Evolutionary conservation across 2,797 vertebrate genomes (phyloP), one percentile per base, ranked within the genome.

Genomic region (Amazona ochrocephala): DNA sequence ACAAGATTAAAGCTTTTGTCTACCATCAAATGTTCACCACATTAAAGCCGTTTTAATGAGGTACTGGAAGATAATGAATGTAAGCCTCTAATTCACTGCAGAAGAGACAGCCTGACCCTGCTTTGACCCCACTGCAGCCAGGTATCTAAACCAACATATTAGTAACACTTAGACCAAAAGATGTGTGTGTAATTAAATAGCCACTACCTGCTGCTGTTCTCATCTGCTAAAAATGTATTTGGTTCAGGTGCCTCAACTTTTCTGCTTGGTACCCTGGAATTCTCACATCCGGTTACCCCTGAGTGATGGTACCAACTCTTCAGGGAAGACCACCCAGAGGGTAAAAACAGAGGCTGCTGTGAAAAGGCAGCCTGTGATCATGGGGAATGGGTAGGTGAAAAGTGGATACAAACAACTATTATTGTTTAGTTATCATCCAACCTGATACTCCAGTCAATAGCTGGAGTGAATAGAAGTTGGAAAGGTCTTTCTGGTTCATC

Each of bases 21-120:
- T 97, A 93, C 97, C 96, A 95, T 97, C 96, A 97, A 97, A 96
- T 97, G 96, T 41, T 94, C 96, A 96, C 97, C 95, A 98, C 96
- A 97, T 98, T 98, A 98, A 98, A 98, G 97, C 90, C 5, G 24
- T 97, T 98, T 98, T 98, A 98, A 98, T 98, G 97, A 98, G 96
- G 91, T 90, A 96, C 83, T 87, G 94, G 94, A 93, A 98, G 96
- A 97, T 98, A 98, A 98, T 98, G 97, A 98, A 97, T 97, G 96
- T 95, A 97, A 94, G 93, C 79, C 60, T 91, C 95, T 97, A 97
- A 98, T 97, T 97, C 96, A 93, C 93, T 92, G 86, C 96, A 95
- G 97, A 96, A 93, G 95, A 97, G 96, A 97, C 96, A 95, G 95
- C 47, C 70, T 97, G 97, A 95, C 97, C 97, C 96, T 76, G 65